Conservation (phyloP, 2,888 invertebrate genomes). For the Hydriomena furcata region DNA sequence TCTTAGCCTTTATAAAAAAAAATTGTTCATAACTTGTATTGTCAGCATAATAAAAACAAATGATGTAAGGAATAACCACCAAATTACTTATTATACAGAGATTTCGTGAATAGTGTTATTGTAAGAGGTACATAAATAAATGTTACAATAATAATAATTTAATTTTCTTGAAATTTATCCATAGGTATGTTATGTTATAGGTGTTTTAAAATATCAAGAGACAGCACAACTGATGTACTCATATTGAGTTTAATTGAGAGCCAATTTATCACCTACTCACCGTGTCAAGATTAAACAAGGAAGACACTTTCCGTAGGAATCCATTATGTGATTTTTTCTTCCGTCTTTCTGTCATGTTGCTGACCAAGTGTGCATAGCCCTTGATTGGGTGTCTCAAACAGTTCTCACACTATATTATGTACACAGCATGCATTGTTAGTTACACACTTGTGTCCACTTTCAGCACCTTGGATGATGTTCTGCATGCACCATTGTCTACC, state of each 20-base stretch:
- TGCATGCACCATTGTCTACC: constrained; percentile 82
- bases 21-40: not conserved
- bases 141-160: not conserved
- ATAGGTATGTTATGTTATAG: too few species aligned
- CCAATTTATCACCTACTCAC: constrained; percentile 81
- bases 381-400: constrained; percentile 58
- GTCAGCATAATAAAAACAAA: too few species aligned
- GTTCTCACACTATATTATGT: constrained; percentile 77
- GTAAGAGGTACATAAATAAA: constrained; percentile 17
- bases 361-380: constrained; percentile 74
- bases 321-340: constrained; percentile 85
- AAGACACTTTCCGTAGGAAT: constrained; percentile 94
- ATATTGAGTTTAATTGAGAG: constrained; percentile 36
- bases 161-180: too few species aligned
- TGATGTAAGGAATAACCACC: too few species aligned
- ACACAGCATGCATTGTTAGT: constrained; percentile 84
- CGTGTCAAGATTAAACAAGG: constrained; percentile 93
- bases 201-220: constrained; percentile 1
- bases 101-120: too few species aligned
- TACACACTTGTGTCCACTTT: constrained; percentile 79
- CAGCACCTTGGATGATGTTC: constrained; percentile 71
- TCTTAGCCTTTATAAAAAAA: not conserved
- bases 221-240: constrained; percentile 17
- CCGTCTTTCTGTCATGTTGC: constrained; percentile 82
- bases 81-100: too few species aligned